phyloP scores from a whole-genome alignment of 2,888 invertebrate species.

The Polymixis lichenea region DNA sequence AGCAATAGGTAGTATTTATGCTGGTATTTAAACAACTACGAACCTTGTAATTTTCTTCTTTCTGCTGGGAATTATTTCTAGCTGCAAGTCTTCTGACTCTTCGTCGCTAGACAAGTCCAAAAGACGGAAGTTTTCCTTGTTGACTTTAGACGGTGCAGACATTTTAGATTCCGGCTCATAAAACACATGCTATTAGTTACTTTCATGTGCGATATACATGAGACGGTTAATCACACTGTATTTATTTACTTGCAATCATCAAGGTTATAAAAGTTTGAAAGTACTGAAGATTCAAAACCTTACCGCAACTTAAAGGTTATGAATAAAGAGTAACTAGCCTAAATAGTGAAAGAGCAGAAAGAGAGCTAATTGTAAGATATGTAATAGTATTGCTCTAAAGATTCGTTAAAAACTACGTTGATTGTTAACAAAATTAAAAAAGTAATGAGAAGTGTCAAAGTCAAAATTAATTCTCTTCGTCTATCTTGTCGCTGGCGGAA shows the following conservation, averaged over 20 bases:
- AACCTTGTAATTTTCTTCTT: slow-evolving; percentile 91
- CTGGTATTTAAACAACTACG: slow-evolving; percentile 12
- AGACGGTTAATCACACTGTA: slow-evolving; percentile 44
- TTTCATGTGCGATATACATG: slow-evolving; percentile 49
- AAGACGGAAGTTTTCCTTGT: slow-evolving; percentile 92
- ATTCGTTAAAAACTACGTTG: slow-evolving; percentile 36
- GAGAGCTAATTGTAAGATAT: slow-evolving; percentile 50
- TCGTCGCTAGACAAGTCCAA: slow-evolving; percentile 91
- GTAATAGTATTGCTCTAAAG: slow-evolving; percentile 50
- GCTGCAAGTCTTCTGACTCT: slow-evolving; percentile 91
- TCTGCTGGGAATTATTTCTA: slow-evolving; percentile 90
- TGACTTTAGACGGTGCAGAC: slow-evolving; percentile 85
- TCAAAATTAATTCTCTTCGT: slow-evolving; percentile 13
- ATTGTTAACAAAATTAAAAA: slow-evolving; percentile 36
- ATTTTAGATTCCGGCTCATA: slow-evolving; percentile 76
- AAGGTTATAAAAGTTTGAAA: slow-evolving; percentile 65
- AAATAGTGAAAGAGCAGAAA: slow-evolving; percentile 14
- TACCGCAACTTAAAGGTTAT: slow-evolving; percentile 41
- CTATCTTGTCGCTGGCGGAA: slow-evolving; percentile 12
- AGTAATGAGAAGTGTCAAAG: slow-evolving; percentile 47
- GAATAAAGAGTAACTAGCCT: slow-evolving; percentile 11
- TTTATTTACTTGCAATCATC: slow-evolving; percentile 58
- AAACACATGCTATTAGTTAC: slow-evolving; percentile 79
- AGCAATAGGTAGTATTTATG: neutral
- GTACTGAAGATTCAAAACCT: slow-evolving; percentile 42